Evolutionary conservation across 2,888 invertebrate genomes (phyloP).

Genomic region (Ryuthela nishihirai): DNA sequence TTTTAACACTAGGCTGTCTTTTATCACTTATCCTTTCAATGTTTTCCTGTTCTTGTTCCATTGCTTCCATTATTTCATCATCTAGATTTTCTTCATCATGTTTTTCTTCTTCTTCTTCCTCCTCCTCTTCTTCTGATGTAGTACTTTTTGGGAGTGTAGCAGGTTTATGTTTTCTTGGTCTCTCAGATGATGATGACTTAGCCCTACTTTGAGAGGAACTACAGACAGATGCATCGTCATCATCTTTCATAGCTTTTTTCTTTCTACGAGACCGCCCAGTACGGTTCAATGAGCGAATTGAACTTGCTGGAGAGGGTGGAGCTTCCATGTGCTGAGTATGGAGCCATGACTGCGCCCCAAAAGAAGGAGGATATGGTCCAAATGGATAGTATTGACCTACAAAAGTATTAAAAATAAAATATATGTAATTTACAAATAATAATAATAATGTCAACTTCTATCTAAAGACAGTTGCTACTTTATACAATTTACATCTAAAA

Average conservation of each 20-base stretch:
- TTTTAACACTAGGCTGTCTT: too few species aligned
- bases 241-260: conserved; percentile 37
- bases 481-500: too few species aligned
- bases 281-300: conserved; percentile 61
- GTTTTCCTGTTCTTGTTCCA: too few species aligned
- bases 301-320: conserved; percentile 31
- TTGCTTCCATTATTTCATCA: neutral
- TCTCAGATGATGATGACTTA: conserved; percentile 31
- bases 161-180: neutral
- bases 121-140: conserved; percentile 3
- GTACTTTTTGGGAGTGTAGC: neutral
- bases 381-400: conserved; percentile 34
- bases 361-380: conserved; percentile 27
- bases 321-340: conserved; percentile 40
- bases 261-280: conserved; percentile 50
- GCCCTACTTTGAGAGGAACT: conserved; percentile 41
- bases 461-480: too few species aligned
- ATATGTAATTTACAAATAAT: too few species aligned
- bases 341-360: conserved; percentile 43
- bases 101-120: neutral
- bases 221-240: conserved; percentile 50
- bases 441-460: too few species aligned
- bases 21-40: too few species aligned
- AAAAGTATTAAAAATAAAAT: too few species aligned
- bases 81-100: neutral